Evolutionary conservation across 2,797 vertebrate genomes (phyloP), one percentile per base, ranked within the genome.

Genomic region (Gambusia yucatana): DNA sequence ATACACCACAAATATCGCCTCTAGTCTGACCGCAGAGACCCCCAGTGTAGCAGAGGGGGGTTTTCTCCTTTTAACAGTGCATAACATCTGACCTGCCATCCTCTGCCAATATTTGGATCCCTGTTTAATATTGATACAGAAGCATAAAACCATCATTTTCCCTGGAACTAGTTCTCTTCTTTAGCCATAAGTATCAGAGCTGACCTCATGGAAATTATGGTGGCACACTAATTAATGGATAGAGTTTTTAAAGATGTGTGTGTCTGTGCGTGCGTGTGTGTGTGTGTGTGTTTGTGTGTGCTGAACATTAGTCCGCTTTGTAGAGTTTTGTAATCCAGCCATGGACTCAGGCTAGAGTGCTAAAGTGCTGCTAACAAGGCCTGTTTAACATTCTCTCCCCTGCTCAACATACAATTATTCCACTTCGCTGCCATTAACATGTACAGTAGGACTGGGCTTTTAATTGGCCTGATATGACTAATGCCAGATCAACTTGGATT

Each of bases 401-500:
- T 94, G 94, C 95, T 96, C 94, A 94, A 94, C 93, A 92, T 94
- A 95, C 94, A 95, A 96, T 96, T 96, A 95, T 95, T 95, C 93
- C 88, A 93, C 94, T 93, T 90, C 90, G 89, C 91, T 93, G 92
- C 94, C 94, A 95, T 96, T 96, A 96, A 94, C 94, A 95, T 94
- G 93, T 95, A 94, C 91, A 94, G 92, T 94, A 94, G 94, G 90
- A 92, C 92, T 88, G 91, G 85, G 93, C 89, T 95, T 95, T 95
- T 96, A 96, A 95, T 95, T 96, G 96, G 94, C 92, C 93, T 93
- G 94, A 94, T 95, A 94, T 94, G 94, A 95, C 91, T 94, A 95
- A 95, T 95, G 95, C 95, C 91, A 95, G 95, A 95, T 96, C 94
- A 95, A 96, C 95, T 95, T 95, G 94, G 94, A 95, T 96, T 94